Evolutionary conservation across 1,140 invertebrate genomes (phyloP), one percentile per base, ranked within the genome.

Genomic region (Aphelenchoides besseyi): DNA sequence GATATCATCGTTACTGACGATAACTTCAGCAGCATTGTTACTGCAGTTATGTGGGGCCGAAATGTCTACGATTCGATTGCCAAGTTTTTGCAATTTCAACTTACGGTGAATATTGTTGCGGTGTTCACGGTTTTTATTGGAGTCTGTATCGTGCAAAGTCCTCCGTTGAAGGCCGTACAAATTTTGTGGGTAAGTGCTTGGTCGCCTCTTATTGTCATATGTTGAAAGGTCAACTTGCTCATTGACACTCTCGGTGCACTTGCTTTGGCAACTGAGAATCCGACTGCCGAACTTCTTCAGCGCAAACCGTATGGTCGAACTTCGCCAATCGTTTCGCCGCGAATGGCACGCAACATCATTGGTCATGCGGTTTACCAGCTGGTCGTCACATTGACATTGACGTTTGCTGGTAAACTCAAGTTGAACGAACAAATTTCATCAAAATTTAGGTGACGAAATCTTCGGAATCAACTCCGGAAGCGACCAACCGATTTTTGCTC

Each of bases 31-130:
- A 72, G 70, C 2, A 83, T 85, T 37, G 82, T 84, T 23, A 84
- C 84, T 55, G 84, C 84, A 2, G 79, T 86, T n/a, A 85, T 86
- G 82, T 85, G 84, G 84, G 84, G 84, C 18, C 71, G 84, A 37
- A 98, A 98, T 87, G 95, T 98, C 18, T 98, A 98, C 86, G 96
- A 98, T 87, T 95, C 93, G 85, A 98, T 98, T 86, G 93, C 95
- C 70, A 98, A 99, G 88, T 98, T 99, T 88, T 89, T 99, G 79
- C 95, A 98, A 88, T 98, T 98, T 73, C 95, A 98, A 87, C 88
- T 98, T 72, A 98, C 95, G 59, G 95, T 98, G 72, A 98, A 98
- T 87, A 91, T 97, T 74, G 96, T 98, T 69, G 95, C 95, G 81
- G 95, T 98, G 74, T 92, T 97, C 84, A 94, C 97, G 52, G 95